Evolutionary conservation across 2,888 invertebrate genomes (phyloP), one percentile per base, ranked within the genome.

Genomic region (Volucella zonaria): DNA sequence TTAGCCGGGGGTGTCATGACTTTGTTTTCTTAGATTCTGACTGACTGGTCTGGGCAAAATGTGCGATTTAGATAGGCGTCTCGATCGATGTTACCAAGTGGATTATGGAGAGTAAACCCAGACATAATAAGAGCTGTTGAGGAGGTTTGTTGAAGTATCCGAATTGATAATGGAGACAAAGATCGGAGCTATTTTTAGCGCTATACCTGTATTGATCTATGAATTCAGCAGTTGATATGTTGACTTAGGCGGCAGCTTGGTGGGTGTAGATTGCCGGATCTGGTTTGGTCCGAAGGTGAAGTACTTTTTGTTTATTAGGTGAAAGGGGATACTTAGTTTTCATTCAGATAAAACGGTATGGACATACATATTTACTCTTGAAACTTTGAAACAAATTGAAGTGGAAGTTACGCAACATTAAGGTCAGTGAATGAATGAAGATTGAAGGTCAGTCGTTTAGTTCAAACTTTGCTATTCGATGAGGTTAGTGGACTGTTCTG

Each of bases 51-150:
- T 56, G 74, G 79, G 54, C 79, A 59, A 70, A 76, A 66, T 83
- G 79, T 83, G 79, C 61, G 79, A 70, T 79, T 79, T 67, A 75
- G 71, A 43, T 75, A 71, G 75, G 66, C 70, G 75, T 70, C 61
- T 45, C 14, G 23, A 15, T 45, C 38, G 73, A 62, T 47, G 15
- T 42, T 56, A 61, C 66, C 52, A 74, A 80, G 73, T 74, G 74
- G 78, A 82, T 83, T 79, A 83, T 70, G 79, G 64, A 75, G 75
- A 83, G 38, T 47, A 59, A 71, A 40, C 47, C 42, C 47, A 18
- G 54, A 64, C 66, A 31, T 43, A 49, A 59, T 67, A 51, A 76
- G 31, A 31, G 51, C 52, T 67, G 43, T 59, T 42, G 75, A 75
- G 58, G 11, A 51, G n/a, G 31, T 47, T 10, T 23, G 14, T 43